Percentiles rank a stretch among this genome's conserved stretches.
Evolutionary conservation across 1,140 invertebrate genomes (phyloP).

Genomic region (Sinella curviseta): DNA sequence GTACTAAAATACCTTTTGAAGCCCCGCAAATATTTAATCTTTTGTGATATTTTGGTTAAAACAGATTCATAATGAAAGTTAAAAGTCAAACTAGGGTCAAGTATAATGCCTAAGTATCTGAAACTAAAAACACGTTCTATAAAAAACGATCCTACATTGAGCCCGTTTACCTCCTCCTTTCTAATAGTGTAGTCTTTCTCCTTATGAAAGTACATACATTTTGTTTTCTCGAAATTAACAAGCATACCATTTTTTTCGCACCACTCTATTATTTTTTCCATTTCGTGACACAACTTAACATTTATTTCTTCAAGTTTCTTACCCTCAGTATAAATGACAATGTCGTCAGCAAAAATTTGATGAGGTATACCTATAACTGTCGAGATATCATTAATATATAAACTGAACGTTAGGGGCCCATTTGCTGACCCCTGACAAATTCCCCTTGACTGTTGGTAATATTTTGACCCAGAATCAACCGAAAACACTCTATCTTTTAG

Average conservation of each 20-base stretch:
- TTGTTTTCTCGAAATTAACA: background rate
- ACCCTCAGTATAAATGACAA: background rate
- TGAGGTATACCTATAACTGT: background rate
- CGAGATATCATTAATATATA: background rate
- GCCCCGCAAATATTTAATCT: too few species aligned
- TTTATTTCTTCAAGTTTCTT: background rate
- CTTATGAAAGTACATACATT: too few species aligned
- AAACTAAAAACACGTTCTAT: background rate
- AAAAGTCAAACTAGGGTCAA: background rate
- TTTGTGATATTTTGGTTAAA: background rate
- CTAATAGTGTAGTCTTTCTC: background rate
- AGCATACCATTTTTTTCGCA: background rate
- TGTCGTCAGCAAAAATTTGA: background rate
- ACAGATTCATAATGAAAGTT: background rate
- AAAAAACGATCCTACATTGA: background rate
- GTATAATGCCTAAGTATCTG: background rate
- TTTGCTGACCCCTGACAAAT: too few species aligned
- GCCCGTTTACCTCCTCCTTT: background rate
- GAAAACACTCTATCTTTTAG: background rate
- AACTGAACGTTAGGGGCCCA: too few species aligned
- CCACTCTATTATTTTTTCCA: background rate
- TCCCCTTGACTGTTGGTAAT: background rate
- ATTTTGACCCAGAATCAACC: background rate
- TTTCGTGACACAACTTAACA: background rate
- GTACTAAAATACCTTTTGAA: background rate